These are phyloP conservation scores for Bergia puertoricense DNA, from an alignment of 92 coral and sea anemone genomes.

Conservation along the genomic window DNA sequence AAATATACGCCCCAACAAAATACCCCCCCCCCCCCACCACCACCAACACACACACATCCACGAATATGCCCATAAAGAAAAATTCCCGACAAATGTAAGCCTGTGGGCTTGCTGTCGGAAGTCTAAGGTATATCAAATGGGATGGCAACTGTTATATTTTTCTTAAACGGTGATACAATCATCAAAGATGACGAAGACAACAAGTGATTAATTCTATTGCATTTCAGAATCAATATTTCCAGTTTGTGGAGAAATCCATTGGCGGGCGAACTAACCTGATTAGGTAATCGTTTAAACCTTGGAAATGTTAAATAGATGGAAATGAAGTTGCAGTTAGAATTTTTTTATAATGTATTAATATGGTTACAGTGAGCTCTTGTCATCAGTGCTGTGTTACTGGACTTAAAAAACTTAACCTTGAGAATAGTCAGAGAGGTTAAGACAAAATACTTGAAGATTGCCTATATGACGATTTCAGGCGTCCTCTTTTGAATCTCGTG, in stretches of 20 bases:
- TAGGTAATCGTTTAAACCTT: constrained; percentile 53
- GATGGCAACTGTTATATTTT: not conserved
- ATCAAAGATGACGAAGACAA: not conserved
- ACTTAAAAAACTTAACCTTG: too few relatives aligned
- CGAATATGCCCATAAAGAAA: not conserved
- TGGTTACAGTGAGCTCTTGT: too few relatives aligned
- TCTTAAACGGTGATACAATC: not conserved
- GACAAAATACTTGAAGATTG: too few relatives aligned
- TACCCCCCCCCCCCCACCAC: not conserved
- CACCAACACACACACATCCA: too few relatives aligned
- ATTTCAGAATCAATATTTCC: constrained; percentile 74
- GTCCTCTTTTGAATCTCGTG: too few relatives aligned
- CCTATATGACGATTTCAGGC: too few relatives aligned
- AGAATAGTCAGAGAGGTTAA: too few relatives aligned
- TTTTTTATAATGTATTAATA: too few relatives aligned
- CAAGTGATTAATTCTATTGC: not conserved
- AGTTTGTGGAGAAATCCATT: constrained; percentile 66
- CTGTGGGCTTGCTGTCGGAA: not conserved
- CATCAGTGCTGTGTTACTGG: too few relatives aligned
- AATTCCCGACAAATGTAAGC: not conserved
- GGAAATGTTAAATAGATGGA: not conserved
- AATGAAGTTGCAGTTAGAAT: too few relatives aligned
- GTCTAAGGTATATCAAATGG: not conserved
- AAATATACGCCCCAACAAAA: too few relatives aligned
- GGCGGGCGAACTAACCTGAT: constrained; percentile 63